Evolutionary conservation across 2,888 invertebrate species (phyloP).

Genomic region (Eristalinus aeneus): DNA sequence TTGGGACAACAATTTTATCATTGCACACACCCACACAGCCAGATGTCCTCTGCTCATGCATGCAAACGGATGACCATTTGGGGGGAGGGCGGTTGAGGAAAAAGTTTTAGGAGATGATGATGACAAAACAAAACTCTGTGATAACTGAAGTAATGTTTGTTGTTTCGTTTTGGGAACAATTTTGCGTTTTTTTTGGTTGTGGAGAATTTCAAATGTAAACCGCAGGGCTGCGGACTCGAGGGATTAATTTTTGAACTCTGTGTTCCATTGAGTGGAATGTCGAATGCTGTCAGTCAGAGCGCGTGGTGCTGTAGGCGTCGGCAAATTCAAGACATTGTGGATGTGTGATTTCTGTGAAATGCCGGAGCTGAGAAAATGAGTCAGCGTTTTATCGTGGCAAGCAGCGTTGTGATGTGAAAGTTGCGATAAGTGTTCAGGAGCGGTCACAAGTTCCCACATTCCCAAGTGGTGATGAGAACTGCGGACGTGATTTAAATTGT

Average conservation of each 20-base stretch:
- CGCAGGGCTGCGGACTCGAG: constrained; percentile 27
- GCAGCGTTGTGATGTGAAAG: too few relatives aligned
- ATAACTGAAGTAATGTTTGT: constrained; percentile 9
- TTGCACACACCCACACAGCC: neutral
- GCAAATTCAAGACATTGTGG: neutral
- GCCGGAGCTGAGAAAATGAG: neutral
- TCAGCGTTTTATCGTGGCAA: neutral
- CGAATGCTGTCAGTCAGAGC: neutral
- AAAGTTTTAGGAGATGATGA: neutral
- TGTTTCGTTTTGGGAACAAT: constrained; percentile 36
- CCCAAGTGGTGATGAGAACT: too few relatives aligned
- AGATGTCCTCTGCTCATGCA: neutral
- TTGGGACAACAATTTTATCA: constrained; percentile 40
- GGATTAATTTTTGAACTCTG: constrained; percentile 42
- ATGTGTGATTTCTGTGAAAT: neutral
- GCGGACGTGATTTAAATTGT: too few relatives aligned
- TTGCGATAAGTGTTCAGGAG: neutral
- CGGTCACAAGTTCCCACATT: too few relatives aligned
- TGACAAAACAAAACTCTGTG: neutral
- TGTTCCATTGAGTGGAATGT: constrained; percentile 11
- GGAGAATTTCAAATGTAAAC: constrained; percentile 51
- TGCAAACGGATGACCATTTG: neutral
- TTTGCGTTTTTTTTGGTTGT: constrained; percentile 19
- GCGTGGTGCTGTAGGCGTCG: neutral
- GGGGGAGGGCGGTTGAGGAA: neutral